Conservation (phyloP, 2,888 invertebrate species). For the Stratiomys singularior region DNA sequence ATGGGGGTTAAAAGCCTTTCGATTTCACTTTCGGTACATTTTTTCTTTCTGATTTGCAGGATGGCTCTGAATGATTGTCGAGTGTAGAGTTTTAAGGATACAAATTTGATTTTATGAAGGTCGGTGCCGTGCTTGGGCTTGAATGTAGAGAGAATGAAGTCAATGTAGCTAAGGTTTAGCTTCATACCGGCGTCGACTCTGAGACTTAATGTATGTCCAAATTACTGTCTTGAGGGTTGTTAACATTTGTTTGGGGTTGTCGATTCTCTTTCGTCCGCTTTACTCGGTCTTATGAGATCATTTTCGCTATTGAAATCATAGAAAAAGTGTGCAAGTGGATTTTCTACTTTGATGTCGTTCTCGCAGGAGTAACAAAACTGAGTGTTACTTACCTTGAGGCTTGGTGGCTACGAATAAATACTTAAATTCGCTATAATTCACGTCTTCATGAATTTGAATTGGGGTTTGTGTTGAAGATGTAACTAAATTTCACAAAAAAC, state of each 20-base stretch:
- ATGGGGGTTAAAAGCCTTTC: constrained; percentile 38
- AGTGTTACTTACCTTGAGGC: no score
- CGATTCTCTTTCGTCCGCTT: not conserved
- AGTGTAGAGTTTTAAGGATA: constrained; percentile 4
- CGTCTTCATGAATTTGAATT: no score
- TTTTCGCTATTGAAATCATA: no score
- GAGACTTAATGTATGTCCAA: not conserved
- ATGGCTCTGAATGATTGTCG: not conserved
- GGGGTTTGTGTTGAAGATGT: no score
- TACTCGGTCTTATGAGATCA: not conserved
- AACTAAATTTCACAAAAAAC: no score
- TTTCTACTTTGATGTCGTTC: not conserved
- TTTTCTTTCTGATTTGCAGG: not conserved
- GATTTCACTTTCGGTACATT: constrained; percentile 4
- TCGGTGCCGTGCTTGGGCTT: not conserved
- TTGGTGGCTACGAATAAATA: no score
- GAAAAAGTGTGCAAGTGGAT: not conserved
- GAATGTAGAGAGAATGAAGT: not conserved
- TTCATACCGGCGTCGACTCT: not conserved
- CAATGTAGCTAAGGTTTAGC: not conserved
- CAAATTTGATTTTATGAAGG: constrained; percentile 42
- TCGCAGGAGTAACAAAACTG: not conserved
- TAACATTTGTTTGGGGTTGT: not conserved
- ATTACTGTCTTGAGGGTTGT: constrained; percentile 24
- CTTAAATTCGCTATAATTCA: no score